These are phyloP conservation scores for Coenonympha glycerion DNA, from an alignment of 2,888 invertebrate species.

Conservation along the genomic window DNA sequence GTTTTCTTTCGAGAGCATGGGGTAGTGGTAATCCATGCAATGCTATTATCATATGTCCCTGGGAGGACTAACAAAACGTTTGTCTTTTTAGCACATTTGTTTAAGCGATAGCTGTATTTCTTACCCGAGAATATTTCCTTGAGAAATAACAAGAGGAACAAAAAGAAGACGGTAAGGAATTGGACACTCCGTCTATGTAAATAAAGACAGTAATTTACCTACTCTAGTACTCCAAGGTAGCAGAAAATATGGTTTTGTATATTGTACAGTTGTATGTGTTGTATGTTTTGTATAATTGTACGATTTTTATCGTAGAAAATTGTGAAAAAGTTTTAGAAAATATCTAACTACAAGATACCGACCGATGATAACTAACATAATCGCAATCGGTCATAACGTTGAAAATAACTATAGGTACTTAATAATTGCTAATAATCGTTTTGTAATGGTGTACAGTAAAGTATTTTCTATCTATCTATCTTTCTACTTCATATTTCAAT, in stretches of 20 bases:
- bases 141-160: constrained; percentile 33
- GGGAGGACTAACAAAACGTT: constrained; percentile 64
- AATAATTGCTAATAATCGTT: too few relatives aligned
- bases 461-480: too few relatives aligned
- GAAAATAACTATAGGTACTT: too few relatives aligned
- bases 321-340: too few relatives aligned
- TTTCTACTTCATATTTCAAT: too few relatives aligned
- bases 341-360: too few relatives aligned
- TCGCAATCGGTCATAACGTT: too few relatives aligned
- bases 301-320: too few relatives aligned
- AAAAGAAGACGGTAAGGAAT: constrained; percentile 40
- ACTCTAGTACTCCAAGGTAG: background rate
- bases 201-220: constrained; percentile 22
- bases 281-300: too few relatives aligned
- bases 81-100: constrained; percentile 76
- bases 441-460: too few relatives aligned
- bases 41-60: constrained; percentile 71
- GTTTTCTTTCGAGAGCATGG: constrained; percentile 18
- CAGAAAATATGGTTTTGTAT: constrained; percentile 23
- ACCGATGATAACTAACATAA: too few relatives aligned
- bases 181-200: constrained; percentile 36
- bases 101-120: constrained; percentile 67
- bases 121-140: constrained; percentile 57
- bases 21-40: constrained; percentile 46
- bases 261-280: too few relatives aligned